phyloP scores from a whole-genome alignment of 2,888 invertebrate genomes.

The Ormyrus rosae region DNA sequence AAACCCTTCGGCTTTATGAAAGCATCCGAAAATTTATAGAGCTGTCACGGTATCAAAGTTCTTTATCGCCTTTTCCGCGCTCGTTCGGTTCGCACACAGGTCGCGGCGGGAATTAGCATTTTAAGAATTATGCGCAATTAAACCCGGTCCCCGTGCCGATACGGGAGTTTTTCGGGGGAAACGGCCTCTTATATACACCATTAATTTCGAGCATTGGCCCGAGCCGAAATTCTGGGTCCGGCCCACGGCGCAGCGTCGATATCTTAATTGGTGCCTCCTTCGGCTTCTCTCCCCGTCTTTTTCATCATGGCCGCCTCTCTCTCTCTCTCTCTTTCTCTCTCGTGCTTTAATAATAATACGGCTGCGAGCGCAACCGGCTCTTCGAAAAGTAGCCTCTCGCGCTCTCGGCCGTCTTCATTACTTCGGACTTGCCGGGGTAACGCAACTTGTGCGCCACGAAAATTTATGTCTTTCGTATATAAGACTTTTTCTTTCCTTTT shows the following conservation, averaged over 20 bases:
- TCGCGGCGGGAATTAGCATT: constrained; percentile 52
- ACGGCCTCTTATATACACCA: constrained; percentile 45
- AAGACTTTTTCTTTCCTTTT: constrained; percentile 48
- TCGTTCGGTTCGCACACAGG: background rate
- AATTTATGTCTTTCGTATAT: constrained; percentile 60
- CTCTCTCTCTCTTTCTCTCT: background rate
- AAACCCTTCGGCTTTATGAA: constrained; percentile 36
- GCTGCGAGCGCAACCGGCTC: constrained; percentile 58
- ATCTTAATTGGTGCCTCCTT: constrained; percentile 72
- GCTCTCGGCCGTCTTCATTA: constrained; percentile 51
- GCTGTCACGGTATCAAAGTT: constrained; percentile 59
- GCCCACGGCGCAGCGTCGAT: constrained; percentile 65
- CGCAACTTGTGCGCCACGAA: constrained; percentile 54
- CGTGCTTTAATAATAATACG: constrained; percentile 54
- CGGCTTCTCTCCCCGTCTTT: constrained; percentile 26
- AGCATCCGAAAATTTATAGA: constrained; percentile 52
- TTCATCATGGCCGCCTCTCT: constrained; percentile 58
- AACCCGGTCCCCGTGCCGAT: constrained; percentile 42
- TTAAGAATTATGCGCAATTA: constrained; percentile 63
- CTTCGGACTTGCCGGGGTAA: constrained; percentile 43
- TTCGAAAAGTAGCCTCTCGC: constrained; percentile 40
- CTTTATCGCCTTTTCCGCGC: constrained; percentile 59
- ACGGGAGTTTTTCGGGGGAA: background rate
- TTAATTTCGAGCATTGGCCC: constrained; percentile 70
- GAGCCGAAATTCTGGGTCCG: constrained; percentile 63